Conservation (phyloP, 2,888 invertebrate genomes). For the Lasioglossum calceatum region DNA sequence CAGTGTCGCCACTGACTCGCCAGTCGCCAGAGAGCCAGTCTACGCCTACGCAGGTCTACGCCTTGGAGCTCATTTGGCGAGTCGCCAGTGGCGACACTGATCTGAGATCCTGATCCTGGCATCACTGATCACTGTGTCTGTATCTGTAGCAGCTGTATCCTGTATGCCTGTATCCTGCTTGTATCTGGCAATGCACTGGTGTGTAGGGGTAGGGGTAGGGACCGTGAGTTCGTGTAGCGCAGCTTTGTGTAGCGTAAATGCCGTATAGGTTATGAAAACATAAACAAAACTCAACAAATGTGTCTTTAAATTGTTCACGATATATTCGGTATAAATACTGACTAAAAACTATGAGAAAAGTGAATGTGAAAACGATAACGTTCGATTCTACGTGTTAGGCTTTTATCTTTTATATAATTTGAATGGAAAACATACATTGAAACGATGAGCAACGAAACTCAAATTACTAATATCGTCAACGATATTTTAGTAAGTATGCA, state of each 20-base stretch:
- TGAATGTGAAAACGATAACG: not conserved
- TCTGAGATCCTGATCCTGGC: too few relatives aligned
- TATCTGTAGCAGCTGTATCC: too few relatives aligned
- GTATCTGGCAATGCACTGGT: too few relatives aligned
- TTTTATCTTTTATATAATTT: not conserved
- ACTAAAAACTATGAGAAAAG: conserved; percentile 22
- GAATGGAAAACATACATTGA: not conserved
- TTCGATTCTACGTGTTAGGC: not conserved
- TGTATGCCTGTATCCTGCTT: too few relatives aligned
- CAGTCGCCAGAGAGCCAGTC: too few relatives aligned
- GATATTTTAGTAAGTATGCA: conserved; percentile 87
- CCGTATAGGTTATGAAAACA: conserved; percentile 39
- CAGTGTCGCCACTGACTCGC: too few relatives aligned
- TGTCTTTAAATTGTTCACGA: conserved; percentile 10
- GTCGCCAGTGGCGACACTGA: too few relatives aligned
- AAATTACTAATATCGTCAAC: conserved; percentile 88
- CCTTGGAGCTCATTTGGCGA: too few relatives aligned
- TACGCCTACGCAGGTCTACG: too few relatives aligned
- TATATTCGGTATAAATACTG: not conserved
- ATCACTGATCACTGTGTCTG: too few relatives aligned
- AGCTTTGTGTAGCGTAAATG: not conserved
- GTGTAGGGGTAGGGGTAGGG: too few relatives aligned
- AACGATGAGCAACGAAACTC: conserved; percentile 87
- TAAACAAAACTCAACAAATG: conserved; percentile 39
- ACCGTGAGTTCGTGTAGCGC: too few relatives aligned